A percentile compares a stretch with the other conserved stretches of the same genome.
Evolutionary conservation across 2,888 invertebrate species (phyloP).

Genomic region (Heteropelma amictum): DNA sequence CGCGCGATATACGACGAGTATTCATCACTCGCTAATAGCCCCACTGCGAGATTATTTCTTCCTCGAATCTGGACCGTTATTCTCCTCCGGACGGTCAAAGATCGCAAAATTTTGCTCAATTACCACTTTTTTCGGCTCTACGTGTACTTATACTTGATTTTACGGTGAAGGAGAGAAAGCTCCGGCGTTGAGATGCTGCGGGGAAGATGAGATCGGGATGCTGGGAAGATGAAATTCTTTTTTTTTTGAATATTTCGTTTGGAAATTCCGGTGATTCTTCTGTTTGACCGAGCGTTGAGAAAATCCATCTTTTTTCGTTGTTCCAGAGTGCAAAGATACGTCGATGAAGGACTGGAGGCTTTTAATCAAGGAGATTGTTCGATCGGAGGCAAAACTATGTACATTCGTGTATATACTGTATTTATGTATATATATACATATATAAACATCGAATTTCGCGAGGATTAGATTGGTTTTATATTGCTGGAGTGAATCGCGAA

Average conservation of each 20-base stretch:
- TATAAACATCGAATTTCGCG: conserved; percentile 56
- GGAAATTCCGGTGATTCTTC: neutral
- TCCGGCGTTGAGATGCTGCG: no score
- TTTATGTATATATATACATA: no score
- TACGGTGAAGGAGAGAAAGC: no score
- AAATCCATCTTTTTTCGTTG: conserved; percentile 18
- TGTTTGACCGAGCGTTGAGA: neutral
- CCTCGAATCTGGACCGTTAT: no score
- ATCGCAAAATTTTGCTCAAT: no score
- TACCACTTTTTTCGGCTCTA: no score
- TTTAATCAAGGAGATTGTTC: conserved; percentile 57
- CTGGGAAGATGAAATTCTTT: no score
- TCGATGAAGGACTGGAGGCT: conserved; percentile 18
- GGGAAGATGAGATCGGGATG: no score
- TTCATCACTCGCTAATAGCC: conserved; percentile 61
- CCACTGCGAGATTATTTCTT: conserved; percentile 26
- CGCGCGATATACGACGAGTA: conserved; percentile 62
- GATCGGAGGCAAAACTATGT: conserved; percentile 49
- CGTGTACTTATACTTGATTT: no score
- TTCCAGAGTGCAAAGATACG: neutral
- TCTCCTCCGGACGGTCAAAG: no score
- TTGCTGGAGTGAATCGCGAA: conserved; percentile 21
- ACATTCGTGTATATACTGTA: no score
- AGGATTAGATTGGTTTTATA: conserved; percentile 52
- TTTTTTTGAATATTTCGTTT: no score